Evolutionary conservation across 2,888 invertebrate genomes (phyloP).

Genomic region (Polymixis flavicincta): DNA sequence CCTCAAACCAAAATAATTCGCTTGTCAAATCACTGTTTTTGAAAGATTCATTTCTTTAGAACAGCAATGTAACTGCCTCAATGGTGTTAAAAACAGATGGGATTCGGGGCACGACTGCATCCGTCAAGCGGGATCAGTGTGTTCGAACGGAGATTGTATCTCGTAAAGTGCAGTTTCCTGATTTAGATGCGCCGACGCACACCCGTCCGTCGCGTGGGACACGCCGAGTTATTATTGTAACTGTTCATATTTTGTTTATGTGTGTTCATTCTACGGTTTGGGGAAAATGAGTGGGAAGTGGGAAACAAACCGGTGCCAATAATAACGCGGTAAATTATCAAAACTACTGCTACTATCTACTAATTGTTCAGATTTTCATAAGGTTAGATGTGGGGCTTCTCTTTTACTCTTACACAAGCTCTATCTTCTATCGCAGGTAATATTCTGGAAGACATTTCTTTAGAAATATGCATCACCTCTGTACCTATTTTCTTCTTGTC

Average conservation of each 20-base stretch:
- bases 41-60: conserved; percentile 8
- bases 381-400: too few relatives aligned
- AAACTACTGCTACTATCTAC: not conserved
- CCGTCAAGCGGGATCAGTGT: conserved; percentile 63
- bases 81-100: conserved; percentile 26
- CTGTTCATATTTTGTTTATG: conserved; percentile 48
- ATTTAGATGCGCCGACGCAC: conserved; percentile 74
- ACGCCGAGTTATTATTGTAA: conserved; percentile 67
- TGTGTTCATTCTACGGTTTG: conserved; percentile 9
- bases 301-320: not conserved
- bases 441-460: too few relatives aligned
- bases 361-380: not conserved
- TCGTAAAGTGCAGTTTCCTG: conserved; percentile 79
- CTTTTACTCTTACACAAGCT: too few relatives aligned
- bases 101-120: conserved; percentile 39
- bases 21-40: not conserved
- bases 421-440: too few relatives aligned
- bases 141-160: conserved; percentile 69
- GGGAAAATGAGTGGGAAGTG: not conserved
- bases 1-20: not conserved
- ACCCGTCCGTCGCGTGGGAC: conserved; percentile 70
- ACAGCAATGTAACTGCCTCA: not conserved
- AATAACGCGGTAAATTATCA: not conserved
- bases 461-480: too few relatives aligned
- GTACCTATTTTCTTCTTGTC: too few relatives aligned